Base-by-base conservation (phyloP, 2,888 invertebrate species). In the Acrobasis repandana region DNA sequence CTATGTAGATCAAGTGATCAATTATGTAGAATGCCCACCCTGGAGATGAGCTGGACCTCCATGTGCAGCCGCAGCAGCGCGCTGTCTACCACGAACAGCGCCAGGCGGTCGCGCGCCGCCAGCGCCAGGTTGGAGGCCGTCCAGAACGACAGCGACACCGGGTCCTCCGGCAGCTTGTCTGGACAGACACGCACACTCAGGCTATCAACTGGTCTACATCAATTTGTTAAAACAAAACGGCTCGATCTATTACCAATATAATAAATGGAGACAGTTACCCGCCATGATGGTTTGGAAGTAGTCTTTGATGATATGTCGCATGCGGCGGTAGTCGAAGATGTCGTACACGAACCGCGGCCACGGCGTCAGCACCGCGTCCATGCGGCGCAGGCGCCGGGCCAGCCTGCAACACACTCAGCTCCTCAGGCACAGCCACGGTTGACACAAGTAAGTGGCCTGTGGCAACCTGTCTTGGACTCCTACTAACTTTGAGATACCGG, bases 81-180 rank as follows among this genome's bases (percentile, higher is more conserved):
- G 80, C 80, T 76, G 79, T 90, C 90, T 8, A 78, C 82, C 15
- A 62, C 69, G 77, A 92, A 82, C 58, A 92, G 82, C 70, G 83
- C 80, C 10, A 86, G 80, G 0, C 89, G 80, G 76, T 87, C 90
- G 65, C 83, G 80, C 69, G 73, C 65, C 61, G 83, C 61, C 73
- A 90, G 81, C 75, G 86, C 69, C 77, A 92, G 76, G 83, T 92
- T 90, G 49, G 86, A 84, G 60, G 90, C 89, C 77, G 83, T 86
- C 90, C 90, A 92, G 82, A 86, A 92, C 66, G 92, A 93, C 73
- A 92, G 83, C 76, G 88, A 75, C 74, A 88, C 83, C 65, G 85
- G 72, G 60, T 89, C 90, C 68, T 65, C 70, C n/a, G 92, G 92
- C 74, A 89, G 65, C 70, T 72, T 69, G 58, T 71, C 83, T 77